Conservation (phyloP, 2,113 vertebrate genomes). For the Ptilonorhynchus violaceus region DNA sequence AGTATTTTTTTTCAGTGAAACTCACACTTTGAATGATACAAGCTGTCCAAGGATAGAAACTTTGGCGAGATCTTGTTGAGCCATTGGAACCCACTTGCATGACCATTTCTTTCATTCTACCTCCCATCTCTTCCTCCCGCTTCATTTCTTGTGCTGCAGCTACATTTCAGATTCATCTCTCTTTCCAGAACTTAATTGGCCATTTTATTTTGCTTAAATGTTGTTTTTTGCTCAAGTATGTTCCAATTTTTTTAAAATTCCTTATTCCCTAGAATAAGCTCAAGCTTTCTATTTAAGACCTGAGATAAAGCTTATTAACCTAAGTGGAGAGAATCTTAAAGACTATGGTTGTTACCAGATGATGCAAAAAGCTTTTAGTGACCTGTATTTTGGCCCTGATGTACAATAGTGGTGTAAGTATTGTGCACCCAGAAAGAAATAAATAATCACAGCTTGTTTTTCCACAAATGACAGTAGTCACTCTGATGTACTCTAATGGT, state of each 20-base stretch:
- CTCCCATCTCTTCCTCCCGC: not conserved
- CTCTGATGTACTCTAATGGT: not conserved
- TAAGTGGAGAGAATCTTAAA: not conserved
- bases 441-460: conserved; percentile 1
- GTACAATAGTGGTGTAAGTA: not conserved
- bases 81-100: fast-evolving
- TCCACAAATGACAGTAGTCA: not conserved
- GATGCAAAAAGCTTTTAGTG: conserved; percentile 34
- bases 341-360: not conserved
- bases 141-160: not conserved
- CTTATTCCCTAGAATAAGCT: not conserved
- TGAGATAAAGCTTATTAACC: not conserved
- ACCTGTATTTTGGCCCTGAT: not conserved
- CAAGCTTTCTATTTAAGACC: not conserved
- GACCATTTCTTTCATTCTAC: not conserved
- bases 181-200: not conserved
- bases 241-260: not conserved
- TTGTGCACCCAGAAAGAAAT: not conserved
- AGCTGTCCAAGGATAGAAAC: not conserved
- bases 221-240: not conserved
- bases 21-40: not conserved
- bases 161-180: not conserved
- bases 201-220: not conserved
- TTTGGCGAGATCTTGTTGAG: not conserved
- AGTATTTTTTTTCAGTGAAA: not conserved